phyloP scores from a whole-genome alignment of 2,888 invertebrate genomes.

The Drosophila quinaria region DNA sequence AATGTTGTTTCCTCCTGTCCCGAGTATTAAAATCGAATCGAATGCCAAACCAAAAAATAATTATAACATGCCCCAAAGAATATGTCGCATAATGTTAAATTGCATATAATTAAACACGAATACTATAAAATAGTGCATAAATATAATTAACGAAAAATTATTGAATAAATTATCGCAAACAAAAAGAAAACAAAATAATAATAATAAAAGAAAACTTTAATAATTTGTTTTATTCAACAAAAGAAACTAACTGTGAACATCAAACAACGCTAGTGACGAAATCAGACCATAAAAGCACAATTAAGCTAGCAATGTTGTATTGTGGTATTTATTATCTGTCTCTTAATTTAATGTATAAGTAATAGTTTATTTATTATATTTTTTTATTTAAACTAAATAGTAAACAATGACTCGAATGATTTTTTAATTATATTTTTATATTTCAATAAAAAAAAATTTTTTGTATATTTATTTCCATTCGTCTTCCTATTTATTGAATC shows the following conservation, averaged over 20 bases:
- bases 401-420: too few relatives aligned
- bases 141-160: slow-evolving; percentile 76
- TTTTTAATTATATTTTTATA: too few relatives aligned
- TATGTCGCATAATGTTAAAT: slow-evolving; percentile 78
- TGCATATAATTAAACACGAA: slow-evolving; percentile 73
- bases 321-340: not conserved
- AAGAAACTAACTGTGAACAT: too few relatives aligned
- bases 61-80: slow-evolving; percentile 18
- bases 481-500: too few relatives aligned
- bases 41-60: slow-evolving; percentile 21
- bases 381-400: not conserved
- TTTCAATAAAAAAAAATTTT: too few relatives aligned
- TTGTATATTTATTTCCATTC: too few relatives aligned
- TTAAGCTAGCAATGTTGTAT: not conserved
- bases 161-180: slow-evolving; percentile 78
- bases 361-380: not conserved
- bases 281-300: too few relatives aligned
- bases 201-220: not conserved
- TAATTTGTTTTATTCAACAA: not conserved
- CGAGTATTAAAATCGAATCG: slow-evolving; percentile 8
- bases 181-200: not conserved
- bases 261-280: too few relatives aligned
- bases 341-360: not conserved
- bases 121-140: slow-evolving; percentile 83
- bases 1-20: slow-evolving; percentile 32